Evolutionary conservation across 2,797 vertebrate species (phyloP).

Genomic region (Microctenopoma lineatum): DNA sequence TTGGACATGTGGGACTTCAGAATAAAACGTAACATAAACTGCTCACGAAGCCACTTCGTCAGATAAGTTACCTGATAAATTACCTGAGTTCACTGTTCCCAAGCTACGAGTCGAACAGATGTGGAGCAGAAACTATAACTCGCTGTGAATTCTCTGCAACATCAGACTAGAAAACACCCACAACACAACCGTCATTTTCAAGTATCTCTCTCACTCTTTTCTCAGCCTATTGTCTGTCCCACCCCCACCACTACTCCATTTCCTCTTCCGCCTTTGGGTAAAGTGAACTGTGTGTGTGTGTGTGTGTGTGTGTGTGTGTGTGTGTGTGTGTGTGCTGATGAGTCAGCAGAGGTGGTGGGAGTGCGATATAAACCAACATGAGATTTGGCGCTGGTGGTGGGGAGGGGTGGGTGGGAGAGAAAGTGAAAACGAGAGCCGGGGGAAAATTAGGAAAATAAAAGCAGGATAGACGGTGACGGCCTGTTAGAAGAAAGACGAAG

Average conservation of each 20-base stretch:
- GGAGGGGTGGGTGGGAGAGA: background rate
- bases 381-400: background rate
- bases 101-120: conserved; percentile 6
- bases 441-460: conserved; percentile 25
- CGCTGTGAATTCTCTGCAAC: conserved; percentile 1
- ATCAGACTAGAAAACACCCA: conserved; percentile 48
- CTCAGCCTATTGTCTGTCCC: conserved; percentile 48
- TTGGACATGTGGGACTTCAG: background rate
- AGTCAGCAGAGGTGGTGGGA: conserved; percentile 58
- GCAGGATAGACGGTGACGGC: conserved; percentile 7
- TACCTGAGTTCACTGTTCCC: conserved; percentile 2
- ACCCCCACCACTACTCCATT: conserved; percentile 32
- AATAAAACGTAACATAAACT: background rate
- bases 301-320: background rate
- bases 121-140: background rate
- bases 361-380: conserved; percentile 40
- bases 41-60: background rate
- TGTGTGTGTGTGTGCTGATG: conserved; percentile 17
- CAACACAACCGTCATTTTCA: conserved; percentile 56
- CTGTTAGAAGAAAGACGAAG: background rate
- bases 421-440: conserved; percentile 9
- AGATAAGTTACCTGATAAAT: background rate
- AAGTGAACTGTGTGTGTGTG: conserved; percentile 42
- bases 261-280: conserved; percentile 50
- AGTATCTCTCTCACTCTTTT: conserved; percentile 61